phyloP scores from a whole-genome alignment of 1,140 invertebrate species.

The Philaenus spumarius region DNA sequence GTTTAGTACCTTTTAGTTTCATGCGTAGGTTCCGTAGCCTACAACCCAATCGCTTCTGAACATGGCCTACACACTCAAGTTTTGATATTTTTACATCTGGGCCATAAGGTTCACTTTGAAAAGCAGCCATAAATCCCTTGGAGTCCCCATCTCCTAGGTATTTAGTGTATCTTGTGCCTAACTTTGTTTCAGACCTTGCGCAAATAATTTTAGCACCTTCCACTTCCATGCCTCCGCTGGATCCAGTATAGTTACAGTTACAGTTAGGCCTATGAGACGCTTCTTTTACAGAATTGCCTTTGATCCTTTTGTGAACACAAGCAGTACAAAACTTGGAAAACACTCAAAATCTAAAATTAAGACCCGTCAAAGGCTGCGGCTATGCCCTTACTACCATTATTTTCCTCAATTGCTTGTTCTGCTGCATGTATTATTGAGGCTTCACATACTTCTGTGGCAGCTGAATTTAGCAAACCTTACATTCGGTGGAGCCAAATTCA shows the following conservation, averaged over 20 bases:
- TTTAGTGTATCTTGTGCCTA: slow-evolving; percentile 7
- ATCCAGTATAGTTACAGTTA: slow-evolving; percentile 23
- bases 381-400: too few relatives aligned
- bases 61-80: slow-evolving; percentile 24
- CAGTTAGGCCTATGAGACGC: not conserved
- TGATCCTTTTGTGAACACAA: not conserved
- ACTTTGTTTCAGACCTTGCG: slow-evolving; percentile 19
- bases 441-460: not conserved
- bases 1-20: slow-evolving; percentile 7
- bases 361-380: too few relatives aligned
- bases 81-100: slow-evolving; percentile 16
- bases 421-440: not conserved
- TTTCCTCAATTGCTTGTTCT: not conserved
- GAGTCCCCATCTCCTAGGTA: slow-evolving; percentile 23
- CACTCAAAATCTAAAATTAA: too few relatives aligned
- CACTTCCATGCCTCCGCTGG: slow-evolving; percentile 28
- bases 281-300: not conserved
- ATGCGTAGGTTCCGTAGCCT: slow-evolving; percentile 15
- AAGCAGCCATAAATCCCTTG: slow-evolving; percentile 12
- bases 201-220: slow-evolving; percentile 23
- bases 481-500: not conserved
- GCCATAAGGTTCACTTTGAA: slow-evolving; percentile 17
- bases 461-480: not conserved
- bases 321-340: not conserved
- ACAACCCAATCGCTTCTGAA: slow-evolving; percentile 18